Conservation (phyloP, 2,113 vertebrate genomes). For the Paedocypris sp. region DNA sequence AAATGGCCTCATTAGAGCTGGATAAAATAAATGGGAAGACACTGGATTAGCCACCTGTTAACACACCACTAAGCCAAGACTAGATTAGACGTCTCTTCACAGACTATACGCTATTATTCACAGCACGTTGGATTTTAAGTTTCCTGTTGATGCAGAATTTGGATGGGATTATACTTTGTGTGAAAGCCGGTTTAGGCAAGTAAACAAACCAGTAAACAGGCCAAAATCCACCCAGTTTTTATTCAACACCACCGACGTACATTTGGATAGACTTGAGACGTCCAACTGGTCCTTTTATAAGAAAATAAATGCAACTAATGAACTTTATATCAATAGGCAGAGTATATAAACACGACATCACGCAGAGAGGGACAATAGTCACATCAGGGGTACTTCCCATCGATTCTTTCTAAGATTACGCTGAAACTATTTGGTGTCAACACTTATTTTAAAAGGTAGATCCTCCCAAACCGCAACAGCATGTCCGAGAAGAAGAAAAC, state of each 20-base stretch:
- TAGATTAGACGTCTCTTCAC: conserved; percentile 1
- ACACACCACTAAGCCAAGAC: not conserved
- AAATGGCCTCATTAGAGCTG: not conserved
- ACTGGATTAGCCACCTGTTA: conserved; percentile 16
- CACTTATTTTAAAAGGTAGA: not conserved
- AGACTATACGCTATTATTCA: not conserved
- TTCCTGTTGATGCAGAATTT: too few species aligned
- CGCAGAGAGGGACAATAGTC: not conserved
- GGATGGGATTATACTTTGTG: too few species aligned
- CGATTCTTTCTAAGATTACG: conserved; percentile 2
- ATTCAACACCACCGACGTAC: too few species aligned
- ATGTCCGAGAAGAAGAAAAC: not conserved
- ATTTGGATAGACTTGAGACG: too few species aligned
- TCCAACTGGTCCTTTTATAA: too few species aligned
- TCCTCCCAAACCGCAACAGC: not conserved
- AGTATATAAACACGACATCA: not conserved
- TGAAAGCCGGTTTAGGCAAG: too few species aligned
- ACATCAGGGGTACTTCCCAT: not conserved
- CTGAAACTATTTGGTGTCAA: not conserved
- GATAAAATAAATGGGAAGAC: not conserved
- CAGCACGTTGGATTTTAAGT: not conserved
- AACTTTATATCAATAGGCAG: too few species aligned
- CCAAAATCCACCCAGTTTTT: too few species aligned
- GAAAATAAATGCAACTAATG: too few species aligned
- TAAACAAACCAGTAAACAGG: too few species aligned